Evolutionary conservation across 2,888 invertebrate species (phyloP), one percentile per base, ranked within the genome.

Genomic region (Rhaphigaster nebulosa): DNA sequence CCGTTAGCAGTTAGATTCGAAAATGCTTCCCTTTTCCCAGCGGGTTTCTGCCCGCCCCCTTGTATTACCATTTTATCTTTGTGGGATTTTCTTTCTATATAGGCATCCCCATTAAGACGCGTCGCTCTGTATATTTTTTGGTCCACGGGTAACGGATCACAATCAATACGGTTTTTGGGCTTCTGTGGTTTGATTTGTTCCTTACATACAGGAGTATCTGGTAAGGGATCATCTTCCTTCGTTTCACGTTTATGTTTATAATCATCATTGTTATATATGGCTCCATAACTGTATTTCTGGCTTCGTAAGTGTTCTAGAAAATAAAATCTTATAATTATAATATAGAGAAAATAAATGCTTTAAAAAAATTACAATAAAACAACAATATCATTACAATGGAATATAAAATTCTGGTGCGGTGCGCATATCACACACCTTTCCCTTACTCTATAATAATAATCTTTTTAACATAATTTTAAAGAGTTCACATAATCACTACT

Each of bases 261-360:
- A 76, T 23, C 38, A 76, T 23, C 38, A 38, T 38, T 38, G 13
- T 76, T 38, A 34, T 6, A 76, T 38, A 76, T 23, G 26, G 4
- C 34, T 76, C 38, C 20, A 76, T 76, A 76, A 76, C 18, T 76
- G 70, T 34, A 20, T 76, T 76, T 76, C 70, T 76, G 70, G 38
- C 6, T 76, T 76, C 12, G 20, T 76, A 20, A 23, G 23, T 76
- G 38, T 20, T 76, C 70, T 76, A 38, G 23, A 76, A 76, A 76
- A 76, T 0, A 76, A 18, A 38, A 65, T 65, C 34, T 20, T n/a
- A 60, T 60, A 60, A 60, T n/a, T n/a, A n/a, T n/a, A n/a, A 60
- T n/a, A 3, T 10, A n/a, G 3, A 26, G 23, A 56, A 26, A 56
- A 56, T 45, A 45, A 45, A 45, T 45, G 45, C n/a, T n/a, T n/a